Conservation (phyloP, 2,113 vertebrate genomes). For the Taurulus bubalis region DNA sequence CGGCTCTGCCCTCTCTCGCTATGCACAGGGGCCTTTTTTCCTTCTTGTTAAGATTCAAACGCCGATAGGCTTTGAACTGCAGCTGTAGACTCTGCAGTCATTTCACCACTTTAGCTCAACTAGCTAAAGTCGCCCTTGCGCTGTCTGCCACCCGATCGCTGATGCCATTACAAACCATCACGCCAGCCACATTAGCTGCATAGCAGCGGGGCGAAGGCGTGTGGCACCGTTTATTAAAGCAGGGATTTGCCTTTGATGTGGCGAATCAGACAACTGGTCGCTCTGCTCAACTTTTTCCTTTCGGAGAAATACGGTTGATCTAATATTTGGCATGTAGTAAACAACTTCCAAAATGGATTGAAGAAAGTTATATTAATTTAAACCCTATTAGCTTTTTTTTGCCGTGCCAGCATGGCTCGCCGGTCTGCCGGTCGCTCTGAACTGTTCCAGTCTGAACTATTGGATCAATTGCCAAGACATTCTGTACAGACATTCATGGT, state of each 20-base stretch:
- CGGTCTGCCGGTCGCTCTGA: no score
- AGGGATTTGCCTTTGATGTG: conserved; percentile 50
- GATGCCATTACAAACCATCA: conserved; percentile 51
- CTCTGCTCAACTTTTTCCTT: conserved; percentile 39
- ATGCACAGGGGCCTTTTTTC: conserved; percentile 72
- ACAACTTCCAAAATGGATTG: conserved; percentile 72
- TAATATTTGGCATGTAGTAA: conserved; percentile 23
- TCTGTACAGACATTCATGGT: not conserved
- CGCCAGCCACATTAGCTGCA: conserved; percentile 47
- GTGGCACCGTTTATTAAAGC: conserved; percentile 41
- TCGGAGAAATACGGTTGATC: conserved; percentile 18
- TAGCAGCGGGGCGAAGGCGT: conserved; percentile 31
- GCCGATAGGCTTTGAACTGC: conserved; percentile 78
- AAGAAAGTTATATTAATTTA: conserved; percentile 83
- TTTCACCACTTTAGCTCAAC: conserved; percentile 72
- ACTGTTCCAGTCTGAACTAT: not conserved
- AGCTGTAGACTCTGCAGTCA: conserved; percentile 72
- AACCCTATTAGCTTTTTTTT: not conserved
- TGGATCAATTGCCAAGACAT: not conserved
- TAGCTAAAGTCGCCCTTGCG: conserved; percentile 52
- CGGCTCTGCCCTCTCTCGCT: conserved; percentile 76
- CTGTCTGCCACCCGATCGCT: conserved; percentile 32
- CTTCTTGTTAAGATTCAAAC: conserved; percentile 82
- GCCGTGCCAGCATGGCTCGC: not conserved
- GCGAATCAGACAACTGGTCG: conserved; percentile 44